Conservation (phyloP, 2,888 invertebrate genomes). For the Eristalis pertinax region DNA sequence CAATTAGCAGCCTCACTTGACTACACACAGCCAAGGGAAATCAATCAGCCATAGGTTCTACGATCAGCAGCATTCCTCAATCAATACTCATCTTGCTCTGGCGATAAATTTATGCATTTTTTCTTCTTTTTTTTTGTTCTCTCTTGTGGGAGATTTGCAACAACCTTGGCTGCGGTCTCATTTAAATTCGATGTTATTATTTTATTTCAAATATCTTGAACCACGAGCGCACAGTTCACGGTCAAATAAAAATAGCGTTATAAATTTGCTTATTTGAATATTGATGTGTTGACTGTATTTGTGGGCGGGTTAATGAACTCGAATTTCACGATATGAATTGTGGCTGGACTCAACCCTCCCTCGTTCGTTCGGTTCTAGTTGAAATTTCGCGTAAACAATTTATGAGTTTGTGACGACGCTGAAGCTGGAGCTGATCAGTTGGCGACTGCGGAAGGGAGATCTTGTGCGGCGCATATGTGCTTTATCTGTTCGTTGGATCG, state of each 20-base stretch:
- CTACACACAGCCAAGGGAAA: not conserved
- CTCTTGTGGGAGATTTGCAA: not conserved
- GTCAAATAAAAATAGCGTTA: not conserved
- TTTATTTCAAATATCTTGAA: not conserved
- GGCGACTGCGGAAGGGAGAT: no score
- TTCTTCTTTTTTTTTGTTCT: no score
- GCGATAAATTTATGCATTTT: conserved; percentile 1
- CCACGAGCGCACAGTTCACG: not conserved
- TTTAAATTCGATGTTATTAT: not conserved
- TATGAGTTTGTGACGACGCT: not conserved
- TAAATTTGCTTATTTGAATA: not conserved
- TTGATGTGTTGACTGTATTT: not conserved
- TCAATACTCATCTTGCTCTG: conserved; percentile 25
- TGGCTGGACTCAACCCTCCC: not conserved
- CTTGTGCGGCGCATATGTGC: not conserved
- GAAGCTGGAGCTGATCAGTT: not conserved
- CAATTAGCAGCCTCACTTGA: conserved; percentile 6
- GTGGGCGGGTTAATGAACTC: not conserved
- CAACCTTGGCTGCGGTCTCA: not conserved
- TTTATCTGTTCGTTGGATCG: not conserved
- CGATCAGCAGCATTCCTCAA: conserved; percentile 26
- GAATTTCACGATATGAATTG: not conserved
- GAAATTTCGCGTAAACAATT: not conserved
- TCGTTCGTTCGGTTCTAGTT: not conserved
- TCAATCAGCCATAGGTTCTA: not conserved